These are phyloP conservation scores for Heliconius ismenius DNA, from an alignment of 2,888 invertebrate species.

Conservation along the genomic window DNA sequence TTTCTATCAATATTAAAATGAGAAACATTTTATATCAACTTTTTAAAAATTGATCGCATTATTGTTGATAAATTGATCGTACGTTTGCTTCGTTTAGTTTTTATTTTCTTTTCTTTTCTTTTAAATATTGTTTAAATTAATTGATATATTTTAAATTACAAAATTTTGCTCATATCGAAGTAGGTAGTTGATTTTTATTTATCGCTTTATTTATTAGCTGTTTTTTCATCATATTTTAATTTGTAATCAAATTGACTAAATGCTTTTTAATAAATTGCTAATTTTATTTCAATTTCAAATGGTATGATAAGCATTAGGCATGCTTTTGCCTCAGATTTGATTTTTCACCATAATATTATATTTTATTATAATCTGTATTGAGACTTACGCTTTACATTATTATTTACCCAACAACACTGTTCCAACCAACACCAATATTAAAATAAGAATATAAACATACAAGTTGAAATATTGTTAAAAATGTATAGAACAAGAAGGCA, in stretches of 20 bases:
- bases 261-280: background rate
- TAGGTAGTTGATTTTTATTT: no score
- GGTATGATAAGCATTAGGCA: no score
- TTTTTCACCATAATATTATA: no score
- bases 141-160: background rate
- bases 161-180: background rate
- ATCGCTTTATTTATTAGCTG: background rate
- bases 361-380: background rate
- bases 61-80: background rate
- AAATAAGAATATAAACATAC: background rate
- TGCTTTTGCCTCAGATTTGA: no score
- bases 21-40: no score
- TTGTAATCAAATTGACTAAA: background rate
- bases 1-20: no score
- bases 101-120: background rate
- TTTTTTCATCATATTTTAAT: background rate
- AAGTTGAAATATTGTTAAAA: no score
- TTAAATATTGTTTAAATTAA: background rate
- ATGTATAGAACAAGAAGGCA: no score
- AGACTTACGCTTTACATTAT: background rate
- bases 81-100: background rate
- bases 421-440: slow-evolving; percentile 26
- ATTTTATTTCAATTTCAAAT: no score
- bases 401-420: slow-evolving; percentile 1
- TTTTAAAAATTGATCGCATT: background rate